Percentiles rank a stretch among this genome's conserved stretches.
Evolutionary conservation across 2,888 invertebrate genomes (phyloP).

Genomic region (Cryptocephalus primarius): DNA sequence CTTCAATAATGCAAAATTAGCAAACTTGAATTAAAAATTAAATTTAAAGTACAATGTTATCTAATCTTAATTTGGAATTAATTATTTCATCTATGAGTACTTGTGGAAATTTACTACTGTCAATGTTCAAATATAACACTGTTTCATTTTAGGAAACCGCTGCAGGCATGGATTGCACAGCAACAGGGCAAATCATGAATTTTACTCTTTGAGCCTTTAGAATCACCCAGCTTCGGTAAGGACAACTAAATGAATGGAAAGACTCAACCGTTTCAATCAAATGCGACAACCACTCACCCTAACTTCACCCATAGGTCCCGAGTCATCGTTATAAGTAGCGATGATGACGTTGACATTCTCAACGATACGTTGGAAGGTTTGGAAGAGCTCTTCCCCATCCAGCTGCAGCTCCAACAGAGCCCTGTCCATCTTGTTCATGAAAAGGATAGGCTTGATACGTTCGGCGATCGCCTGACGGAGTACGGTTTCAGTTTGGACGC

Average conservation of each 20-base stretch:
- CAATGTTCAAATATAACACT: conserved; percentile 3
- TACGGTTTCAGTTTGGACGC: conserved; percentile 99
- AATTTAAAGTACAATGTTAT: too few species aligned
- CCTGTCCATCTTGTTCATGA: conserved; percentile 99
- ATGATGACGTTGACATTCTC: conserved; percentile 99
- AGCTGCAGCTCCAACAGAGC: conserved; percentile 94
- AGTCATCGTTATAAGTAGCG: conserved; percentile 95
- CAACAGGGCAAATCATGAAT: conserved; percentile 30
- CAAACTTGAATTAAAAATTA: too few species aligned
- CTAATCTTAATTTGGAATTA: too few species aligned
- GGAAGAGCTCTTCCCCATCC: conserved; percentile 93
- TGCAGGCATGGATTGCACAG: conserved; percentile 16
- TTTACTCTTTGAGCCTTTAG: conserved; percentile 21
- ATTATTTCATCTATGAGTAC: too few species aligned
- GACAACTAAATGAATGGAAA: neutral
- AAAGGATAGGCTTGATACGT: conserved; percentile 98
- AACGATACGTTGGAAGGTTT: conserved; percentile 98
- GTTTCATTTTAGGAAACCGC: conserved; percentile 31
- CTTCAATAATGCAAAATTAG: too few species aligned
- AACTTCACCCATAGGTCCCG: conserved; percentile 99
- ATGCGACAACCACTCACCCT: conserved; percentile 50
- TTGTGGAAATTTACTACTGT: too few species aligned
- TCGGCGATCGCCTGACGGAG: conserved; percentile 99
- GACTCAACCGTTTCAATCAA: neutral
- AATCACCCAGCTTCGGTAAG: neutral